Percentiles rank a stretch among this genome's conserved stretches.
These are phyloP conservation scores for Coenonympha arcania DNA, from an alignment of 2,888 invertebrate species.

Conservation along the genomic window DNA sequence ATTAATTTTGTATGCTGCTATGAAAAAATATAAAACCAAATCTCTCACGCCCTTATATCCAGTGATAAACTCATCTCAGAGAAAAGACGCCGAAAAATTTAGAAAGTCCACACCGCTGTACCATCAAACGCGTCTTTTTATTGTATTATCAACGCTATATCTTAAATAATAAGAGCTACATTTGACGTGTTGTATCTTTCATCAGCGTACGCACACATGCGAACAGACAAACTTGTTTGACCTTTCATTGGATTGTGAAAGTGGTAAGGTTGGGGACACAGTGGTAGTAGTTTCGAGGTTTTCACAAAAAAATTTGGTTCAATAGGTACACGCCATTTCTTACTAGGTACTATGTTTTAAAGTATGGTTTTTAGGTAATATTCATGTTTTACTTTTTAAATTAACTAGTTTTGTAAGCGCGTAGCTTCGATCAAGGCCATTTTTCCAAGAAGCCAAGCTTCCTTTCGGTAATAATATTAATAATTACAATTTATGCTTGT, in stretches of 20 bases:
- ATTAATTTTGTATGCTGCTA: too few species aligned
- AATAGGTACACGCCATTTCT: background rate
- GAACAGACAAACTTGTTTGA: conserved; percentile 41
- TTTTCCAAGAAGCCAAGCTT: too few species aligned
- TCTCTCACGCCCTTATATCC: conserved; percentile 16
- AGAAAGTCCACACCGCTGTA: conserved; percentile 53
- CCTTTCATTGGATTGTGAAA: conserved; percentile 62
- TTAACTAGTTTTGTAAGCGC: too few species aligned
- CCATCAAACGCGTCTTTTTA: conserved; percentile 29
- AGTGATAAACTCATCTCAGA: conserved; percentile 10
- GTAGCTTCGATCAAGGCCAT: too few species aligned
- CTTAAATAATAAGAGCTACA: conserved; percentile 1
- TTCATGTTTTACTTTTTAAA: too few species aligned
- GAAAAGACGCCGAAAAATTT: conserved; percentile 41
- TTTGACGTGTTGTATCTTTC: conserved; percentile 30
- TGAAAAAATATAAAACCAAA: too few species aligned
- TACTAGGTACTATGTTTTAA: too few species aligned
- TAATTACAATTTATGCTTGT: too few species aligned
- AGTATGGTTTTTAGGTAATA: too few species aligned
- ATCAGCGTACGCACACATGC: conserved; percentile 28
- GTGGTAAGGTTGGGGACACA: conserved; percentile 33
- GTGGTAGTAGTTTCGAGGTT: conserved; percentile 13
- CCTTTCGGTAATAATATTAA: too few species aligned
- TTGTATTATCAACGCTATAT: conserved; percentile 10
- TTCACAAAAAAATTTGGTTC: background rate